Evolutionary conservation across 2,888 invertebrate species (phyloP).

Genomic region (Apodemia mormo): DNA sequence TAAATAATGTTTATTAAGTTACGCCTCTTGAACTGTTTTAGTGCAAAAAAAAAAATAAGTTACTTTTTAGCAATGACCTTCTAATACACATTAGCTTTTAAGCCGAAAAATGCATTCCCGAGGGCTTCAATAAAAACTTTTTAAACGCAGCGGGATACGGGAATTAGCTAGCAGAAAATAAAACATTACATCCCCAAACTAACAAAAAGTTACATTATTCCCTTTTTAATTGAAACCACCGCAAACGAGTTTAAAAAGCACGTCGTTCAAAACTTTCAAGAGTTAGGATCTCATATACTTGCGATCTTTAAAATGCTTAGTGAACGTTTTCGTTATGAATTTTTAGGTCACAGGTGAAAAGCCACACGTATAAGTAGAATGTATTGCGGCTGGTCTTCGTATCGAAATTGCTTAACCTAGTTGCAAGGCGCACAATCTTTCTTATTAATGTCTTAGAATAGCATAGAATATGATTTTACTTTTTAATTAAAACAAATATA

Average conservation of each 20-base stretch:
- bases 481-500: too few relatives aligned
- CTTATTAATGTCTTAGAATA: not conserved
- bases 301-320: conserved; percentile 15
- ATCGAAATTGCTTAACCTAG: conserved; percentile 17
- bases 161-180: too few relatives aligned
- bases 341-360: conserved; percentile 26
- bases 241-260: not conserved
- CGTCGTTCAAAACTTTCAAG: conserved; percentile 6
- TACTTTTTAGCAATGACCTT: too few relatives aligned
- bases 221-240: not conserved
- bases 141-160: too few relatives aligned
- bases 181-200: too few relatives aligned
- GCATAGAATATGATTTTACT: not conserved
- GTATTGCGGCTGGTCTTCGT: conserved; percentile 12
- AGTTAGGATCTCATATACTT: not conserved
- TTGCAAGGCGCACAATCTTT: conserved; percentile 4
- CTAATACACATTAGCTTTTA: too few relatives aligned
- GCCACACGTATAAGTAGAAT: conserved; percentile 4
- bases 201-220: too few relatives aligned
- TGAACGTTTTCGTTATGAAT: conserved; percentile 21
- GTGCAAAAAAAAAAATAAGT: too few relatives aligned
- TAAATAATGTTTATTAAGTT: too few relatives aligned
- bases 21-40: too few relatives aligned
- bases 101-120: too few relatives aligned
- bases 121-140: too few relatives aligned